Conservation (phyloP, 2,888 invertebrate genomes). For the Drosophila aldrichi region DNA sequence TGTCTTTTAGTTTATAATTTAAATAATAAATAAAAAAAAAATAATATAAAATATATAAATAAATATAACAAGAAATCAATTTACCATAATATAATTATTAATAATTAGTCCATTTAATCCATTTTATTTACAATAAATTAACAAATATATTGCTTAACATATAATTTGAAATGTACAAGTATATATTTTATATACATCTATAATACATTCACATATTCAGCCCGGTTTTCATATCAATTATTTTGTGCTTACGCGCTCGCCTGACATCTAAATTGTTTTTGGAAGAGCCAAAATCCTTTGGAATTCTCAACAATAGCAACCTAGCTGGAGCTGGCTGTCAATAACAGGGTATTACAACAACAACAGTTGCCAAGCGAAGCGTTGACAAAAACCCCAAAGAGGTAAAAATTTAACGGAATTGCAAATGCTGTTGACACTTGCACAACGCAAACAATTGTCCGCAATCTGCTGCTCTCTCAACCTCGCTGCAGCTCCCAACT, state of each 20-base stretch:
- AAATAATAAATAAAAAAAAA: too few relatives aligned
- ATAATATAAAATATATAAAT: too few relatives aligned
- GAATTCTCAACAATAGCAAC: background rate
- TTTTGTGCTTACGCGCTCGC: background rate
- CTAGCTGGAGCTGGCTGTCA: background rate
- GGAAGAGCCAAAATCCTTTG: background rate
- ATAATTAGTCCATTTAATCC: too few relatives aligned
- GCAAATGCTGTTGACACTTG: constrained; percentile 79
- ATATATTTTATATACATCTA: too few relatives aligned
- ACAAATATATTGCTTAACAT: too few relatives aligned
- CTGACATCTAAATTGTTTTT: background rate
- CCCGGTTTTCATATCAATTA: background rate
- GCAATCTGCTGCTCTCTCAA: constrained; percentile 52
- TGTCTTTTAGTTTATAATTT: too few relatives aligned
- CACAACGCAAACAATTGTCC: constrained; percentile 75
- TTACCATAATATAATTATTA: too few relatives aligned
- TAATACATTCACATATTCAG: background rate
- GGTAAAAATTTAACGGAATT: constrained; percentile 76
- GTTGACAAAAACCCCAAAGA: constrained; percentile 66
- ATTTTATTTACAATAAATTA: too few relatives aligned
- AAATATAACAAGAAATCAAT: too few relatives aligned
- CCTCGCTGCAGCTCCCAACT: constrained; percentile 12
- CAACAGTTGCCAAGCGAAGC: constrained; percentile 23
- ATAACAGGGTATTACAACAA: constrained; percentile 32
- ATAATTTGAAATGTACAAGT: too few relatives aligned